phyloP scores from a whole-genome alignment of 1,140 invertebrate genomes.

The Oedothorax gibbosus region DNA sequence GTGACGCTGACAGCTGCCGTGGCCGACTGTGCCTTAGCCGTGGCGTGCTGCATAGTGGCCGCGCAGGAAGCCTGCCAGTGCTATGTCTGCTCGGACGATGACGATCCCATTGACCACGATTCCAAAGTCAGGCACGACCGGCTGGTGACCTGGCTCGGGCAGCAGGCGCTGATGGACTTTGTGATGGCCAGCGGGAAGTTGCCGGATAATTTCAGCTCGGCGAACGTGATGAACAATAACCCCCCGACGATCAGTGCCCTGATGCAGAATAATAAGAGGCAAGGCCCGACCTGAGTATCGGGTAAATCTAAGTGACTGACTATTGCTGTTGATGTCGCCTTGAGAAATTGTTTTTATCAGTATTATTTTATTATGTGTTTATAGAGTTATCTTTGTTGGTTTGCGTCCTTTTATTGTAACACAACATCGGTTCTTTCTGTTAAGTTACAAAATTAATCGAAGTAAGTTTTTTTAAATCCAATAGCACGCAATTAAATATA shows the following conservation, averaged over 20 bases:
- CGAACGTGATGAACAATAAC: constrained; percentile 5
- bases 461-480: too few species aligned
- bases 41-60: constrained; percentile 62
- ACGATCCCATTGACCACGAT: constrained; percentile 56
- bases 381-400: too few species aligned
- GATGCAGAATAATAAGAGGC: not conserved
- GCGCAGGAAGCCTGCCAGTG: constrained; percentile 63
- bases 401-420: too few species aligned
- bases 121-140: constrained; percentile 61
- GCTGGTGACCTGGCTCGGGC: constrained; percentile 62
- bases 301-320: too few species aligned
- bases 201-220: constrained; percentile 27
- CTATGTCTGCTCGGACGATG: constrained; percentile 55
- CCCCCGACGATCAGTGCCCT: not conserved
- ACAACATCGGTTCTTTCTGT: too few species aligned
- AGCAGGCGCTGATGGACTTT: constrained; percentile 60
- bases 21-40: constrained; percentile 61
- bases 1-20: constrained; percentile 61
- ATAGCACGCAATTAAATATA: too few species aligned
- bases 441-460: too few species aligned
- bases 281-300: too few species aligned
- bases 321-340: too few species aligned
- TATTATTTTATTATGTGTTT: too few species aligned
- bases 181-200: constrained; percentile 51
- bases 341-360: too few species aligned